Conservation (phyloP, 2,888 invertebrate genomes). For the Bellardia pandia region DNA sequence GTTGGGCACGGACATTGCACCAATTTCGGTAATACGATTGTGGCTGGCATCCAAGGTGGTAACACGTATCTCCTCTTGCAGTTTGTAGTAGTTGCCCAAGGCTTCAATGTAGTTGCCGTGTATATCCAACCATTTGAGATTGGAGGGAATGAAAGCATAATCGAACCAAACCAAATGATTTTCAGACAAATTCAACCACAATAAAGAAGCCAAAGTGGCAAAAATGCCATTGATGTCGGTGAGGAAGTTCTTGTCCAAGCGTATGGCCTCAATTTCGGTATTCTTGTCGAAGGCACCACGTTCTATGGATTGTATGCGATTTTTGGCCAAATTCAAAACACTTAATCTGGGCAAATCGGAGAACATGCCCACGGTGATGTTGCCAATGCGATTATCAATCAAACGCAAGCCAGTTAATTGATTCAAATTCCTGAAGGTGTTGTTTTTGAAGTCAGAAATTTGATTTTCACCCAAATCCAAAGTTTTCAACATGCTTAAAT, state of each 20-base stretch:
- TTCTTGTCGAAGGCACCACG: slow-evolving; percentile 93
- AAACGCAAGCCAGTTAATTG: slow-evolving; percentile 94
- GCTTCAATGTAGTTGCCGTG: slow-evolving; percentile 95
- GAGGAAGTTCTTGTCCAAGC: slow-evolving; percentile 94
- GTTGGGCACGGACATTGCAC: slow-evolving; percentile 93
- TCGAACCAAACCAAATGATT: slow-evolving; percentile 97
- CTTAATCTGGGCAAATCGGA: slow-evolving; percentile 93
- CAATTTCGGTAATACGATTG: slow-evolving; percentile 93
- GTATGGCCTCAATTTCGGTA: slow-evolving; percentile 92
- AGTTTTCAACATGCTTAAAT: slow-evolving; percentile 92
- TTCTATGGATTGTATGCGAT: slow-evolving; percentile 94
- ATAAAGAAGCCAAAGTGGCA: slow-evolving; percentile 91
- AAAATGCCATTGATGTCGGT: slow-evolving; percentile 96
- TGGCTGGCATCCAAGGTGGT: slow-evolving; percentile 95
- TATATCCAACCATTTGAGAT: slow-evolving; percentile 95
- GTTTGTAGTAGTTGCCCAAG: slow-evolving; percentile 94
- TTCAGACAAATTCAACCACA: slow-evolving; percentile 95
- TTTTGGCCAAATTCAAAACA: slow-evolving; percentile 94
- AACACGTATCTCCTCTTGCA: slow-evolving; percentile 91
- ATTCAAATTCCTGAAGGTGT: slow-evolving; percentile 93
- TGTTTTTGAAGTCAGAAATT: slow-evolving; percentile 92
- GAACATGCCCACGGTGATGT: slow-evolving; percentile 93
- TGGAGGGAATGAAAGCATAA: slow-evolving; percentile 95
- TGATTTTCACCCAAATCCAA: slow-evolving; percentile 96
- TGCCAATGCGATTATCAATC: slow-evolving; percentile 95